Evolutionary conservation across 2,888 invertebrate species (phyloP), one percentile per base, ranked within the genome.

Genomic region (Drymonia ruficornis): DNA sequence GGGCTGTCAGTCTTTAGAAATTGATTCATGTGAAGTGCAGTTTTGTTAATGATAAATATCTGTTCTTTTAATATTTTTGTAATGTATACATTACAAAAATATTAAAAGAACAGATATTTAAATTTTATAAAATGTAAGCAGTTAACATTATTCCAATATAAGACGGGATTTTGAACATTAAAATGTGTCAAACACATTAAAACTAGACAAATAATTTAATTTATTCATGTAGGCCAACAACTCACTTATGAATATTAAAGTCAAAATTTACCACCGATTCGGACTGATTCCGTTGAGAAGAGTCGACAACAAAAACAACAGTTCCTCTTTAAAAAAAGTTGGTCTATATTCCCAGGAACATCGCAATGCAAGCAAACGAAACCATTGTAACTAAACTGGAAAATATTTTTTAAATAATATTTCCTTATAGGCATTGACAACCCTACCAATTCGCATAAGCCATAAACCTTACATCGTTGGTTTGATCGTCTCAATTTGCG

Each of bases 1-100:
- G 45, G 45, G 45, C 9, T 45, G 45, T n/a, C 45, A 45, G 18
- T 36, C 50, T 36, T n/a, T 36, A n/a, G 13, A 36, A 36, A 36
- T 3, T 6, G 0, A 36, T n/a, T n/a, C n/a, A n/a, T 13, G 36
- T 36, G 7, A n/a, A 38, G 7, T 38, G n/a, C 1, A 6, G 38
- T 9, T 16, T 40, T 16, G 8, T 40, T 16, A 16, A 12, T 1
- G 8, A 40, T 6, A 40, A n/a, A 6, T 8, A 8, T 0, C 3
- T 16, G n/a, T 40, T 40, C 11, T 40, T 38, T 34, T 13, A 11
- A 13, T 34, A n/a, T n/a, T n/a, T 1, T 13, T 34, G 1, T 2
- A 23, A 23, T n/a, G n/a, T n/a, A n/a, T n/a, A n/a, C n/a, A n/a
- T n/a, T n/a, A n/a, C n/a, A n/a, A n/a, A n/a, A n/a, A n/a, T n/a